Evolutionary conservation across 2,113 vertebrate genomes (phyloP).

Genomic region (Mungos mungo): DNA sequence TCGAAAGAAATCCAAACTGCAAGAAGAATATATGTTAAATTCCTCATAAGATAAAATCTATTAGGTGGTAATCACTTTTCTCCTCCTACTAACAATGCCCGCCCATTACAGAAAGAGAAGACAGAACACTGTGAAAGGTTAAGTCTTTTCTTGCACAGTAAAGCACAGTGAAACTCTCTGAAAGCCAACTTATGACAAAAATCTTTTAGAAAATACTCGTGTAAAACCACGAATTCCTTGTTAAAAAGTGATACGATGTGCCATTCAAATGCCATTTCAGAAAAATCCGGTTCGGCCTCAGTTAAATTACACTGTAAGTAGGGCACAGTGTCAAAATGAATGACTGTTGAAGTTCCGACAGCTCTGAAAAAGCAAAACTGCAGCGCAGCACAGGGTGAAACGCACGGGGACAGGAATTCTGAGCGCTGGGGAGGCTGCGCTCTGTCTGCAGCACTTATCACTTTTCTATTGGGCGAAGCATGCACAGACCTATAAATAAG

Average conservation of each 20-base stretch:
- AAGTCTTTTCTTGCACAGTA: not conserved
- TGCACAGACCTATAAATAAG: not conserved
- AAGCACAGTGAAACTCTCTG: not conserved
- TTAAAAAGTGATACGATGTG: not conserved
- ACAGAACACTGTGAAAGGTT: not conserved
- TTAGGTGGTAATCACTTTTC: not conserved
- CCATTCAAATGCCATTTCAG: not conserved
- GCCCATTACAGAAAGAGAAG: not conserved
- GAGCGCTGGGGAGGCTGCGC: not conserved
- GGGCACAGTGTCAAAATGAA: not conserved
- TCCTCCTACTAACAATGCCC: not conserved
- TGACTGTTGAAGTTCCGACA: not conserved
- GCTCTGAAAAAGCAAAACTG: not conserved
- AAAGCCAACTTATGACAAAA: not conserved
- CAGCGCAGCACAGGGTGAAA: not conserved
- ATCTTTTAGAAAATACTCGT: not conserved
- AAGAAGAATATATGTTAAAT: not conserved
- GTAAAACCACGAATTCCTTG: conserved; percentile 17
- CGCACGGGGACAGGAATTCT: accelerated
- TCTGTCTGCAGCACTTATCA: not conserved
- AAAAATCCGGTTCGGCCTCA: not conserved
- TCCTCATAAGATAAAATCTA: not conserved
- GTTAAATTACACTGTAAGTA: not conserved
- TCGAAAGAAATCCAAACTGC: conserved; percentile 36
- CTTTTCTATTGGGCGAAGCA: not conserved